phyloP scores from a whole-genome alignment of 2,113 vertebrate genomes.

The Odontophorus gujanensis region DNA sequence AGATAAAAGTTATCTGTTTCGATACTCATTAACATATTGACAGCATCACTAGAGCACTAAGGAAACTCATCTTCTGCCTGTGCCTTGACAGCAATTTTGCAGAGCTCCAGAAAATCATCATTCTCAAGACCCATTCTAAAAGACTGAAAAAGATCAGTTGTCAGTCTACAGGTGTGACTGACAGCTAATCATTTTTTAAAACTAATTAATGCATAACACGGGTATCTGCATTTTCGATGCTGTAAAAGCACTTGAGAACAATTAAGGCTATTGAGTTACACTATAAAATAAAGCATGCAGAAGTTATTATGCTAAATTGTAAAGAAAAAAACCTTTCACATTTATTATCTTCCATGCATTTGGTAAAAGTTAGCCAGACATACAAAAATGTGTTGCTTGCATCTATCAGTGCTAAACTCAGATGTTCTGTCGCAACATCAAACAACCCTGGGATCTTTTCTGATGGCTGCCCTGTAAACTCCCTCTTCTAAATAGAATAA shows the following conservation, averaged over 20 bases:
- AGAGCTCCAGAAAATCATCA: not conserved
- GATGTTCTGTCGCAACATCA: not conserved
- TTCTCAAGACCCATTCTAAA: not conserved
- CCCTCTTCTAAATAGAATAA: not conserved
- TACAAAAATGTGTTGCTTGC: not conserved
- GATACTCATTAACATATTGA: not conserved
- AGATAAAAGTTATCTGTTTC: too few relatives aligned
- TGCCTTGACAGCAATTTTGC: not conserved
- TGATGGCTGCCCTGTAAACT: not conserved
- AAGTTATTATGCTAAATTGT: not conserved
- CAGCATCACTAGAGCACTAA: not conserved
- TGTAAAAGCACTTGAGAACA: not conserved
- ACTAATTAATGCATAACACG: not conserved
- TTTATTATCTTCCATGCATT: not conserved
- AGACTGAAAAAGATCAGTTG: not conserved
- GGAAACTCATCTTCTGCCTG: not conserved
- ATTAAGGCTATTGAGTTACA: not conserved
- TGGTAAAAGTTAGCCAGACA: constrained; percentile 10
- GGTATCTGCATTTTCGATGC: not conserved
- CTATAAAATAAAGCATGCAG: not conserved
- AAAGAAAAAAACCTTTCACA: not conserved
- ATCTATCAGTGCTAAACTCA: not conserved
- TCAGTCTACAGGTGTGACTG: not conserved
- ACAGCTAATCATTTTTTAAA: not conserved
- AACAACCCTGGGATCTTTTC: not conserved